Evolutionary conservation across 2,797 vertebrate species (phyloP).

Genomic region (Anabas testudineus): DNA sequence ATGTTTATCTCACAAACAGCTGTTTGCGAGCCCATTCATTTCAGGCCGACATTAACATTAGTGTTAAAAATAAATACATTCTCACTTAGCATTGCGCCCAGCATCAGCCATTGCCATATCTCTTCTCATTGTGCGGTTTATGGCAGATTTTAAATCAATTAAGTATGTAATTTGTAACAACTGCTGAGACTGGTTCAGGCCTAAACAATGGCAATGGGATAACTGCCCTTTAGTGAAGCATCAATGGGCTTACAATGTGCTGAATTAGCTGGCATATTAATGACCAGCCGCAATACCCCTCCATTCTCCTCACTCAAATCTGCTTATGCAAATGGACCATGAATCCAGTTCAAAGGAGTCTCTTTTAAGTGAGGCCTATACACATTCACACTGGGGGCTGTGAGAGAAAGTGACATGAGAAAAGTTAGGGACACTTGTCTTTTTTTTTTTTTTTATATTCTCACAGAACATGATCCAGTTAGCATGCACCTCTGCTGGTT

Average conservation of each 20-base stretch:
- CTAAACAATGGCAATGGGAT: conserved; percentile 97
- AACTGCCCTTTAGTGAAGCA: conserved; percentile 99
- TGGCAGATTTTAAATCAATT: conserved; percentile 91
- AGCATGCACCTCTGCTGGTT: conserved; percentile 96
- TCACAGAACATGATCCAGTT: conserved; percentile 98
- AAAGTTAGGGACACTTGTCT: conserved; percentile 99
- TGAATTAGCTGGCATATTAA: conserved; percentile 99
- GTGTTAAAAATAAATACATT: conserved; percentile 43
- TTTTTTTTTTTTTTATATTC: conserved; percentile 74
- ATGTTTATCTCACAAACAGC: conserved; percentile 66
- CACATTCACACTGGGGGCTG: conserved; percentile 79
- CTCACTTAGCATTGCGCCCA: conserved; percentile 56
- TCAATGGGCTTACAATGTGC: conserved; percentile 99
- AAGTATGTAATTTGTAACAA: conserved; percentile 99
- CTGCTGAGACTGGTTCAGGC: conserved; percentile 93
- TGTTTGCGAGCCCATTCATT: conserved; percentile 69
- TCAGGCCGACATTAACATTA: conserved; percentile 64
- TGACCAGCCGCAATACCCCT: conserved; percentile 93
- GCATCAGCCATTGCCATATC: conserved; percentile 66
- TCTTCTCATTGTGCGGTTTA: conserved; percentile 83
- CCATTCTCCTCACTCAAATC: conserved; percentile 97
- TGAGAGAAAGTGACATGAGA: conserved; percentile 98
- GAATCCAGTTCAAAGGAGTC: conserved; percentile 98
- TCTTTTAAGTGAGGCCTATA: conserved; percentile 91
- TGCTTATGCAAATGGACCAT: conserved; percentile 99